A percentile compares a stretch with the other conserved stretches of the same genome.
Evolutionary conservation across 2,888 invertebrate species (phyloP).

Genomic region (Megalurothrips usitatus): DNA sequence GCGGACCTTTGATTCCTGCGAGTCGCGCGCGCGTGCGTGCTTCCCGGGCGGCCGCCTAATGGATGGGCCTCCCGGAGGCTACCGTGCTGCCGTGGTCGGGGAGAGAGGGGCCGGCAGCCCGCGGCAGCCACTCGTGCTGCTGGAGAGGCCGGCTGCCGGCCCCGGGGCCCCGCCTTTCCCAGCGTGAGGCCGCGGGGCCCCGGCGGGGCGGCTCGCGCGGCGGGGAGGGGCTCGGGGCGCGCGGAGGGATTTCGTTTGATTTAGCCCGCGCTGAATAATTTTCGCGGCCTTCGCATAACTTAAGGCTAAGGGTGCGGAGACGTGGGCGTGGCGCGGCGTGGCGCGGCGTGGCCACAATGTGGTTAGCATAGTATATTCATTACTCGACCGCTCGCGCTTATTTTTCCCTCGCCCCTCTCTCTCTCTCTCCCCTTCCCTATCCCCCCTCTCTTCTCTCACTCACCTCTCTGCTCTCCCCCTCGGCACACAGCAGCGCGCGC

Average conservation of each 20-base stretch:
- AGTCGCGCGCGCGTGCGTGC: no score
- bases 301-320: not conserved
- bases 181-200: no score
- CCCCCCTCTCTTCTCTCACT: not conserved
- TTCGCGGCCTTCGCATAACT: not conserved
- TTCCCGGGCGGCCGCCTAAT: no score
- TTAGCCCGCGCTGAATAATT: slow-evolving; percentile 8
- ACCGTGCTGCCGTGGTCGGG: no score
- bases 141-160: not conserved
- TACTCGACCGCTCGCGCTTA: not conserved
- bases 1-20: no score
- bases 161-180: not conserved
- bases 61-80: no score
- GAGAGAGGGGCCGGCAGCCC: no score
- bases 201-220: no score
- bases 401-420: not conserved
- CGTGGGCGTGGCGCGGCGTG: not conserved
- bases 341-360: not conserved
- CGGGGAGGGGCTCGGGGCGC: not conserved
- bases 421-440: not conserved
- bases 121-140: no score
- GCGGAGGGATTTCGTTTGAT: slow-evolving; percentile 12
- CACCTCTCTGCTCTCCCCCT: no score
- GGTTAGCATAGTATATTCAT: slow-evolving; percentile 19
- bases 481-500: no score